phyloP scores from a whole-genome alignment of 35 echinoderm and acorn worm genomes.

The Apostichopus parvimensis region DNA sequence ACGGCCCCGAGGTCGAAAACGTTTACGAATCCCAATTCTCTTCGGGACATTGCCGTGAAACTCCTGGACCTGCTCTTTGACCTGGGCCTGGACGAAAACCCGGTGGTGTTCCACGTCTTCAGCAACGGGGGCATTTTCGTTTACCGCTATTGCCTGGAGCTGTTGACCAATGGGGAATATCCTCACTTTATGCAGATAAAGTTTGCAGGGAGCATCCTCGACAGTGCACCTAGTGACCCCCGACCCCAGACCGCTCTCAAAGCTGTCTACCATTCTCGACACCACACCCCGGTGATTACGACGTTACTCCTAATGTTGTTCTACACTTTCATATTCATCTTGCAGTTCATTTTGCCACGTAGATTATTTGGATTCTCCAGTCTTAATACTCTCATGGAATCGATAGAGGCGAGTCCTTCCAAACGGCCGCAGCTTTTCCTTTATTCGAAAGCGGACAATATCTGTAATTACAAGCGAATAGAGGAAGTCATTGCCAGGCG shows the following conservation, averaged over 20 bases:
- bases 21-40: conserved; percentile 35
- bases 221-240: conserved; percentile 69
- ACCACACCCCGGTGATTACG: neutral
- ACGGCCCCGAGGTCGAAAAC: conserved; percentile 55
- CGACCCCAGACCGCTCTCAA: conserved; percentile 27
- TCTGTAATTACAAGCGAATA: conserved; percentile 58
- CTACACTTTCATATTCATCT: conserved; percentile 1
- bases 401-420: conserved; percentile 48
- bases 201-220: conserved; percentile 73
- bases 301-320: conserved; percentile 46
- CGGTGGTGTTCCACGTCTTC: conserved; percentile 90
- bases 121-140: conserved; percentile 84
- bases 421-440: conserved; percentile 77
- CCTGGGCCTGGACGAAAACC: conserved; percentile 84
- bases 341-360: conserved; percentile 34
- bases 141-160: conserved; percentile 73
- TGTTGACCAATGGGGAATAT: conserved; percentile 53
- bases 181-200: conserved; percentile 52
- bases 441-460: conserved; percentile 77
- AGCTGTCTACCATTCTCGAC: conserved; percentile 43
- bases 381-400: conserved; percentile 25
- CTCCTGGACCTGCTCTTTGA: conserved; percentile 87
- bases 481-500: conserved; percentile 68
- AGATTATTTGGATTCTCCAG: neutral
- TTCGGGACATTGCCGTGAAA: conserved; percentile 57